These are phyloP conservation scores for Tringa solitaria DNA, from an alignment of 2,113 vertebrate species.

Conservation along the genomic window DNA sequence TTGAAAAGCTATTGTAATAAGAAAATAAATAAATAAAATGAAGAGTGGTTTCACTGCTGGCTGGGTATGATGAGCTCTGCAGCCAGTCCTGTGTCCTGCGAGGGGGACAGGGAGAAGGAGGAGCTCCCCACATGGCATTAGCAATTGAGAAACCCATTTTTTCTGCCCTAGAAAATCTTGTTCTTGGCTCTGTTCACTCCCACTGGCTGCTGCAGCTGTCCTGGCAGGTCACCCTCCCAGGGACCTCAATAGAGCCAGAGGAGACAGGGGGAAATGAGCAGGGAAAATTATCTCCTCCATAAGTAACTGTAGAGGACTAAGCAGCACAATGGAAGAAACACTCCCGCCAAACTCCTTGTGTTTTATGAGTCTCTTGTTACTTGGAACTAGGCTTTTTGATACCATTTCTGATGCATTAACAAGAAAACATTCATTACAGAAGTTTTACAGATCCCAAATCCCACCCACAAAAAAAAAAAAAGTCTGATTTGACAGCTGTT, in stretches of 20 bases:
- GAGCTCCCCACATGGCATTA: neutral
- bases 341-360: neutral
- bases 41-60: neutral
- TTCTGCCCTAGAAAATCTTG: neutral
- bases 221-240: neutral
- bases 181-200: neutral
- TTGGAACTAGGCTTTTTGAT: neutral
- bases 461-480: neutral
- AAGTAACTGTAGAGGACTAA: neutral
- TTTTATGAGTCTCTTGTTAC: neutral
- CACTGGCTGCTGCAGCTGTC: slow-evolving; percentile 38
- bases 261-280: neutral
- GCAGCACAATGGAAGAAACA: neutral
- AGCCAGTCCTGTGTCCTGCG: rapidly evolving
- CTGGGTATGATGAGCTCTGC: neutral
- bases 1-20: neutral
- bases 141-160: neutral
- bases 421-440: neutral
- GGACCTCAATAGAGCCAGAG: neutral
- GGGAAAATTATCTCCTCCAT: neutral
- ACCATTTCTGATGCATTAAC: neutral
- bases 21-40: neutral
- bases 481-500: neutral
- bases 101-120: neutral
- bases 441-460: neutral